Evolutionary conservation across 2,797 vertebrate genomes (phyloP).

Genomic region (Pelodytes ibericus): DNA sequence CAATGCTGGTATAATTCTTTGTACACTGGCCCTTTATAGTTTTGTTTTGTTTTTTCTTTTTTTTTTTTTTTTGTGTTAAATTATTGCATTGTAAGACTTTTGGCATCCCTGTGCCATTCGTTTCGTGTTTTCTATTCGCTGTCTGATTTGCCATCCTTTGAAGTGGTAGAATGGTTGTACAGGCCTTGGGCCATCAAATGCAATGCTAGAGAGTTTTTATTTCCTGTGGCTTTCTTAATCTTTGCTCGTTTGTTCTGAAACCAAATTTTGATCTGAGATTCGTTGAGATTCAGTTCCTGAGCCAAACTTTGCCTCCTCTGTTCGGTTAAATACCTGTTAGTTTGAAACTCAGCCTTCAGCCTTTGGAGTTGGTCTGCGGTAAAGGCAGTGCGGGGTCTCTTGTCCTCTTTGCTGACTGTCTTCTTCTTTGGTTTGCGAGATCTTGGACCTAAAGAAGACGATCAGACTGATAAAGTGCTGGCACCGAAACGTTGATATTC

Average conservation of each 20-base stretch:
- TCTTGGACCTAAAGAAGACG: slow-evolving; percentile 82
- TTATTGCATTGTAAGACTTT: slow-evolving; percentile 90
- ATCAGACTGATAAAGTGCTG: slow-evolving; percentile 25
- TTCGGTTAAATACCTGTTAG: slow-evolving; percentile 91
- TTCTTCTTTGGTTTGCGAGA: slow-evolving; percentile 99
- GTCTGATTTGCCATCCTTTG: slow-evolving; percentile 95
- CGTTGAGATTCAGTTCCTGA: slow-evolving; percentile 89
- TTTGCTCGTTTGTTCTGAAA: slow-evolving; percentile 96
- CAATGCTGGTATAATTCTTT: slow-evolving; percentile 94
- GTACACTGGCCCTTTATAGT: slow-evolving; percentile 89
- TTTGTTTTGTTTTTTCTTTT: slow-evolving; percentile 22
- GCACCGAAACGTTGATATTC: neutral
- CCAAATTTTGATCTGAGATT: slow-evolving; percentile 97
- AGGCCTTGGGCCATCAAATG: slow-evolving; percentile 95
- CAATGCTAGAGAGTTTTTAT: slow-evolving; percentile 86
- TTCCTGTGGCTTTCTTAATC: slow-evolving; percentile 90
- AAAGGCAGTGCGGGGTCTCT: slow-evolving; percentile 92
- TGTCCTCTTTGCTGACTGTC: slow-evolving; percentile 89
- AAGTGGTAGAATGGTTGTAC: slow-evolving; percentile 92
- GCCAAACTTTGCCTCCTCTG: slow-evolving; percentile 90
- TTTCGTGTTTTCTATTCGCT: slow-evolving; percentile 80
- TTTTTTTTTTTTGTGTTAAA: slow-evolving; percentile 74
- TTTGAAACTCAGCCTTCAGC: slow-evolving; percentile 92
- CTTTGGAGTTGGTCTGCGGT: slow-evolving; percentile 92
- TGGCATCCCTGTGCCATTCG: neutral